phyloP scores from a whole-genome alignment of 1,140 invertebrate genomes.

The Monochamus saltuarius region DNA sequence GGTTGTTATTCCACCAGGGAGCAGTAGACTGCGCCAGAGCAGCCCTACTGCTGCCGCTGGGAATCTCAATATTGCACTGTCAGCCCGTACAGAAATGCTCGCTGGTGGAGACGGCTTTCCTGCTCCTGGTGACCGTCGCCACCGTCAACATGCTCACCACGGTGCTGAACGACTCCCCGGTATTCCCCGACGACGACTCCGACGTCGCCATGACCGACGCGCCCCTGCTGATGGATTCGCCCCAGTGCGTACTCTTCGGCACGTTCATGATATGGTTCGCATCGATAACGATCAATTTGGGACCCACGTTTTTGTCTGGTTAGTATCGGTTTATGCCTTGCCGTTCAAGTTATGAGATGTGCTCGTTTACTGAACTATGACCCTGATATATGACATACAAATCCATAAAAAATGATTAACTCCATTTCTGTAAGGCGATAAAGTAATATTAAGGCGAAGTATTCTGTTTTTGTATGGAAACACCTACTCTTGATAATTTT shows the following conservation, averaged over 20 bases:
- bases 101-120: conserved; percentile 85
- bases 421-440: too few species aligned
- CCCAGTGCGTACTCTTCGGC: conserved; percentile 85
- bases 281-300: conserved; percentile 86
- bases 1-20: conserved; percentile 83
- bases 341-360: background rate
- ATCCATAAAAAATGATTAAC: too few species aligned
- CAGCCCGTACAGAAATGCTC: conserved; percentile 84
- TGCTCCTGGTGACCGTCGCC: conserved; percentile 83
- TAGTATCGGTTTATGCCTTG: conserved; percentile 4
- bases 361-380: too few species aligned
- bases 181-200: conserved; percentile 76
- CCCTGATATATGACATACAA: too few species aligned
- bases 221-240: conserved; percentile 49
- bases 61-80: conserved; percentile 78
- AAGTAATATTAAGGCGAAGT: too few species aligned
- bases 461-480: too few species aligned
- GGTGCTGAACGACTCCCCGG: conserved; percentile 84
- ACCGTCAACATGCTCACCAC: conserved; percentile 90
- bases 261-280: conserved; percentile 93
- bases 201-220: conserved; percentile 59
- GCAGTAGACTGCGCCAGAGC: conserved; percentile 81
- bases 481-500: too few species aligned
- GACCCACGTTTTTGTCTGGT: conserved; percentile 80
- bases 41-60: conserved; percentile 77